A percentile compares a stretch with the other conserved stretches of the same genome.
These are phyloP conservation scores for Phrynocephalus versicolor DNA, from an alignment of 2,113 vertebrate genomes.

Conservation along the genomic window DNA sequence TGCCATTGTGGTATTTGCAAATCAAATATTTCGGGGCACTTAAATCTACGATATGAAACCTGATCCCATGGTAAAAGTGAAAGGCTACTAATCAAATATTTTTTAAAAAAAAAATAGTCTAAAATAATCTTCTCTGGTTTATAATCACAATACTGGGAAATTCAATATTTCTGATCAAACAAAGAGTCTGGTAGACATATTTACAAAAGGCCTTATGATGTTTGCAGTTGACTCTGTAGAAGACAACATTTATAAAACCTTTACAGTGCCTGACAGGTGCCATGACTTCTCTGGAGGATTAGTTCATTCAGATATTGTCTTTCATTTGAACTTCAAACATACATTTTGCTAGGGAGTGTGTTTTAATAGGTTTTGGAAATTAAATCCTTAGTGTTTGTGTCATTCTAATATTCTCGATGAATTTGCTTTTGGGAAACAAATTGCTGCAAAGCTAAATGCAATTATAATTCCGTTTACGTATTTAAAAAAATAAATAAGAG, in stretches of 20 bases:
- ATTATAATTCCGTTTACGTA: slow-evolving; percentile 9
- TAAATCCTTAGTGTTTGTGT: slow-evolving; percentile 64
- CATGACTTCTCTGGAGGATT: slow-evolving; percentile 58
- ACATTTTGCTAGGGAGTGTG: slow-evolving; percentile 34
- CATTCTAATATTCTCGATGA: slow-evolving; percentile 42
- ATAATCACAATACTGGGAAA: slow-evolving; percentile 69
- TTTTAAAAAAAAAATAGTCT: slow-evolving; percentile 29
- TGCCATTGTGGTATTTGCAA: slow-evolving; percentile 25
- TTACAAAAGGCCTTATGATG: slow-evolving; percentile 74
- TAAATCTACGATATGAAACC: slow-evolving; percentile 49
- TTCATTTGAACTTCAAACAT: slow-evolving; percentile 77
- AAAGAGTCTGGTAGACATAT: slow-evolving; percentile 71
- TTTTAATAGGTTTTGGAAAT: slow-evolving; percentile 71
- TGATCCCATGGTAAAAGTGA: slow-evolving; percentile 53
- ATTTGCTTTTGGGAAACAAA: slow-evolving; percentile 62
- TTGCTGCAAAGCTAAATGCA: slow-evolving; percentile 31
- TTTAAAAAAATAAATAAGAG: background rate
- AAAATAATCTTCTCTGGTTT: slow-evolving; percentile 69
- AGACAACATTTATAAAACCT: slow-evolving; percentile 80
- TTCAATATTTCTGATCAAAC: slow-evolving; percentile 82
- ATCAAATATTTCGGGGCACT: slow-evolving; percentile 47
- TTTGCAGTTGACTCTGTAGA: slow-evolving; percentile 72
- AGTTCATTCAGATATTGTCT: slow-evolving; percentile 69
- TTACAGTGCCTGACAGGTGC: slow-evolving; percentile 64
- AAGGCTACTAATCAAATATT: slow-evolving; percentile 57